A percentile compares a stretch with the other conserved stretches of the same genome.
Evolutionary conservation across 2,113 vertebrate genomes (phyloP).

Genomic region (Notiomystis cincta): DNA sequence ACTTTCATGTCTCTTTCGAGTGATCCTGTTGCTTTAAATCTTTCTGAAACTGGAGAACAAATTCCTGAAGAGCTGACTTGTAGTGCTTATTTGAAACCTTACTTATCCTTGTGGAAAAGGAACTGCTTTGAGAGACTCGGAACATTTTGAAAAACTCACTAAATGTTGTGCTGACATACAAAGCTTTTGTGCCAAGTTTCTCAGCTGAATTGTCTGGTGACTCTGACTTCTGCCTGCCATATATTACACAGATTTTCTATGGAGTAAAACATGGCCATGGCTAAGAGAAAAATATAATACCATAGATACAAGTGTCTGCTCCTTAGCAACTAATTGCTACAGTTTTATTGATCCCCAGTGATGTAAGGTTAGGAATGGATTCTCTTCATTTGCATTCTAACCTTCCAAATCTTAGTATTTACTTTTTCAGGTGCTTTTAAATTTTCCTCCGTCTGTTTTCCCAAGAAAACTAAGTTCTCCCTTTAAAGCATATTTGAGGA

Average conservation of each 20-base stretch:
- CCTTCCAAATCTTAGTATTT: background rate
- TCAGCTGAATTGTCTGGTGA: conserved; percentile 14
- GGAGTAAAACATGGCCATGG: background rate
- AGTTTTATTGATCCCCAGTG: background rate
- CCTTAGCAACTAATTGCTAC: background rate
- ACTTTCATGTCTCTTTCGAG: background rate
- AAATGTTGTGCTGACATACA: background rate
- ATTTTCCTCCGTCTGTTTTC: background rate
- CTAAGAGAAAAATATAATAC: background rate
- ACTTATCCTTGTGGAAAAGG: background rate
- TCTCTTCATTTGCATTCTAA: background rate
- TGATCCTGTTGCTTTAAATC: background rate
- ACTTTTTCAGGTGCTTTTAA: background rate
- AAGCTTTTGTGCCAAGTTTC: background rate
- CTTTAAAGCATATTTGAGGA: background rate
- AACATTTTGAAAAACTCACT: background rate
- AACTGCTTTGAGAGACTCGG: background rate
- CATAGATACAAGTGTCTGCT: background rate
- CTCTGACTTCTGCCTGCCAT: background rate
- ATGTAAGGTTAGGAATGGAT: background rate
- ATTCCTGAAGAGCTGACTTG: background rate
- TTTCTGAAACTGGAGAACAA: background rate
- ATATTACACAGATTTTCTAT: background rate
- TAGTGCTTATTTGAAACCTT: background rate
- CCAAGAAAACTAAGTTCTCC: background rate